These are phyloP conservation scores for Pentalonia nigronervosa DNA, from an alignment of 1,140 invertebrate genomes.

Conservation along the genomic window DNA sequence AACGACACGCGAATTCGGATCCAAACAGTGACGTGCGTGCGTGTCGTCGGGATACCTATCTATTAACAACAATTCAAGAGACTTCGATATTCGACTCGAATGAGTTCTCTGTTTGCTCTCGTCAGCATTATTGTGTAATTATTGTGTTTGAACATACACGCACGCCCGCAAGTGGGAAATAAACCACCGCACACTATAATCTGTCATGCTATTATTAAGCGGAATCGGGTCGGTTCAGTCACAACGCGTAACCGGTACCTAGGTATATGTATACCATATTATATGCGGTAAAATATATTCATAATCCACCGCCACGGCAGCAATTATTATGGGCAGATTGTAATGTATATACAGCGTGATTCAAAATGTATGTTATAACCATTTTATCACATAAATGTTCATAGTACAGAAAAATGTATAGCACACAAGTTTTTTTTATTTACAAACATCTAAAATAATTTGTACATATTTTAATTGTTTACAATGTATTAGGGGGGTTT, in stretches of 20 bases:
- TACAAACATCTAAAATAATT: no score
- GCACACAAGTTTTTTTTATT: no score
- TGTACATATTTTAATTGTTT: no score
- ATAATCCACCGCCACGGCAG: neutral
- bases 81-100: neutral
- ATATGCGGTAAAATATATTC: neutral
- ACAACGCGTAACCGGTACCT: neutral
- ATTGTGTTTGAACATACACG: neutral
- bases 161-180: neutral
- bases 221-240: neutral
- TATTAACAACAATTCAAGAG: neutral
- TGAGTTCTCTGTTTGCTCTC: neutral
- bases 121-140: neutral
- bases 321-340: neutral
- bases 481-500: no score
- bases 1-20: neutral
- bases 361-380: no score
- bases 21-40: neutral
- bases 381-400: no score
- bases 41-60: neutral
- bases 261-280: neutral
- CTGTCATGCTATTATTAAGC: neutral
- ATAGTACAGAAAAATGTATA: no score
- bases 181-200: neutral
- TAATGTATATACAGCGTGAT: no score